Evolutionary conservation across 2,113 vertebrate species (phyloP).

Genomic region (Sebastes schlegelii): DNA sequence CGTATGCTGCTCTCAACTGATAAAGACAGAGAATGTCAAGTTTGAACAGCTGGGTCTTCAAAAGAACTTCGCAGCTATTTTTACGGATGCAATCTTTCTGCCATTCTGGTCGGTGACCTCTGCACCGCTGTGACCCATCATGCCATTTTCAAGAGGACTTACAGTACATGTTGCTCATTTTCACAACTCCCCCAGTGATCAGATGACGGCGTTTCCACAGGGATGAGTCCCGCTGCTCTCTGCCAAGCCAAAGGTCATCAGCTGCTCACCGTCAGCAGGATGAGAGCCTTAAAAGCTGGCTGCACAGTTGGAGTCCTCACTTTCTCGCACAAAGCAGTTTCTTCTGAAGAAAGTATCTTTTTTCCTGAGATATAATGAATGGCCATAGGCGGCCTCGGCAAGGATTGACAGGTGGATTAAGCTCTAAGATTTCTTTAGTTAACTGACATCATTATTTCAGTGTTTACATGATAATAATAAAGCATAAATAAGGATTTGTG

Average conservation of each 20-base stretch:
- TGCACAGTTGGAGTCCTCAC: slow-evolving; percentile 31
- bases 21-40: slow-evolving; percentile 25
- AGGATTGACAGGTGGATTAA: not conserved
- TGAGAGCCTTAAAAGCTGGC: slow-evolving; percentile 26
- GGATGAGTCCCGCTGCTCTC: slow-evolving; percentile 30
- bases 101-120: slow-evolving; percentile 4
- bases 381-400: not conserved
- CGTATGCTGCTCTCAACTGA: not conserved
- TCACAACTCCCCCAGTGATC: slow-evolving; percentile 40
- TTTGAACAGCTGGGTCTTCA: slow-evolving; percentile 14
- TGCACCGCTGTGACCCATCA: slow-evolving; percentile 10
- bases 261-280: slow-evolving; percentile 36
- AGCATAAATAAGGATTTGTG: not conserved
- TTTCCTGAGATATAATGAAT: not conserved
- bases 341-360: not conserved
- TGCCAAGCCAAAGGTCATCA: slow-evolving; percentile 59
- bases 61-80: slow-evolving; percentile 12
- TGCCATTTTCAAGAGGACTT: slow-evolving; percentile 28
- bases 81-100: not conserved
- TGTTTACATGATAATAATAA: not conserved
- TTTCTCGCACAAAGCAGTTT: not conserved
- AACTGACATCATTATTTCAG: not conserved
- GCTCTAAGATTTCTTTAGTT: not conserved
- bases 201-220: slow-evolving; percentile 29
- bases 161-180: slow-evolving; percentile 33